These are phyloP conservation scores for Aphelocoma californica DNA, from an alignment of 2,797 vertebrate species.

Conservation along the genomic window DNA sequence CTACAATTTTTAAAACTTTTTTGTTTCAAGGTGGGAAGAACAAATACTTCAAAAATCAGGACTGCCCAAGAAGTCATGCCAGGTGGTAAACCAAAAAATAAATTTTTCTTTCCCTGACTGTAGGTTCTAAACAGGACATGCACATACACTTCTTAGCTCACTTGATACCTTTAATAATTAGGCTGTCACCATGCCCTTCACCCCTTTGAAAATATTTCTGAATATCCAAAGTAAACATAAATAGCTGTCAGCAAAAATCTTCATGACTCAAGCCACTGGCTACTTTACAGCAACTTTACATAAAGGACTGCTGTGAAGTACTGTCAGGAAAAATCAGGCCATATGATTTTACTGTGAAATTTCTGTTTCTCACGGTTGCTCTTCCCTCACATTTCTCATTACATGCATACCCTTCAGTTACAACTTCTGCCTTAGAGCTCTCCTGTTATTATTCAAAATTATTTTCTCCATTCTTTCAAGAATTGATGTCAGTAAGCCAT, in stretches of 20 bases:
- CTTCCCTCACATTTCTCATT: neutral
- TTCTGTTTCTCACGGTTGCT: neutral
- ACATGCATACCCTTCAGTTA: neutral
- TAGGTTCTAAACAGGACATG: neutral
- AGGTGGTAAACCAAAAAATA: neutral
- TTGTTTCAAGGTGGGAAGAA: neutral
- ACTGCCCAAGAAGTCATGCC: neutral
- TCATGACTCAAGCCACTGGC: neutral
- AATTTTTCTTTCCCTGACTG: neutral
- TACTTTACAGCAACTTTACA: neutral
- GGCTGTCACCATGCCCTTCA: neutral
- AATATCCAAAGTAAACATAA: neutral
- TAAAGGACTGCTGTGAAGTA: neutral
- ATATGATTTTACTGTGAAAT: neutral
- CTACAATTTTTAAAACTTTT: neutral
- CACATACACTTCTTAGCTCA: neutral
- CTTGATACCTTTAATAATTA: neutral
- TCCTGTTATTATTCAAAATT: neutral
- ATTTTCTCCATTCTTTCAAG: neutral
- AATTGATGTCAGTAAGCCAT: neutral
- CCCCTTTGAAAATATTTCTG: neutral
- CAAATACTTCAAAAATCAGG: neutral
- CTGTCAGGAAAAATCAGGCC: constrained; percentile 8
- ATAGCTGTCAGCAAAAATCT: neutral
- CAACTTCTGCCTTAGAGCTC: neutral